Percentiles rank a stretch among this genome's conserved stretches.
phyloP scores from a whole-genome alignment of 2,888 invertebrate genomes.

The Drosophila pseudotakahashii region DNA sequence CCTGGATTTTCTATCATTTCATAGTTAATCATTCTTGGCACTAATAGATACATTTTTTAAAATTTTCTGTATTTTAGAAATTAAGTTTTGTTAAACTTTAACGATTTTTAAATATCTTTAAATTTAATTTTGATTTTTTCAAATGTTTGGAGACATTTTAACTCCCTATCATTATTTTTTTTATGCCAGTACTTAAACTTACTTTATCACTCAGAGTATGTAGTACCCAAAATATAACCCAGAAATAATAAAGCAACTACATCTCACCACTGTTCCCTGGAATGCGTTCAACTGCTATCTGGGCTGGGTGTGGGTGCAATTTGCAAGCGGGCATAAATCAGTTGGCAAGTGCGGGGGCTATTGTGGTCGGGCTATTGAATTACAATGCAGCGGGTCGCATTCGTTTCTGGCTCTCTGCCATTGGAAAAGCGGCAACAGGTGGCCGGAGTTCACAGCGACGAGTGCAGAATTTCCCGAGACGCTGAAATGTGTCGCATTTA shows the following conservation, averaged over 20 bases:
- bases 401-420: constrained; percentile 47
- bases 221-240: background rate
- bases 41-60: too few relatives aligned
- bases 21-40: too few relatives aligned
- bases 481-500: constrained; percentile 76
- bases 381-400: constrained; percentile 65
- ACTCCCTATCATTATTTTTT: too few relatives aligned
- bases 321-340: constrained; percentile 75
- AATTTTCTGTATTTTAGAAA: too few relatives aligned
- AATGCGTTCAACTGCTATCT: constrained; percentile 66
- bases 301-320: constrained; percentile 72
- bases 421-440: constrained; percentile 39
- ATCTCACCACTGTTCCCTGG: constrained; percentile 56
- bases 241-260: background rate
- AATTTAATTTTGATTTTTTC: too few relatives aligned
- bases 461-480: constrained; percentile 65
- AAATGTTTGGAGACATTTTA: too few relatives aligned
- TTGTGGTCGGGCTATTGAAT: constrained; percentile 64
- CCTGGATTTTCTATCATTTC: too few relatives aligned
- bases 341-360: constrained; percentile 76
- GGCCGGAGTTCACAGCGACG: constrained; percentile 39
- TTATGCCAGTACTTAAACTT: too few relatives aligned
- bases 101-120: too few relatives aligned
- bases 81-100: too few relatives aligned
- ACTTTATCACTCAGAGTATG: too few relatives aligned